These are phyloP conservation scores for Antheraea pernyi DNA, from an alignment of 1,140 invertebrate species.

Conservation along the genomic window DNA sequence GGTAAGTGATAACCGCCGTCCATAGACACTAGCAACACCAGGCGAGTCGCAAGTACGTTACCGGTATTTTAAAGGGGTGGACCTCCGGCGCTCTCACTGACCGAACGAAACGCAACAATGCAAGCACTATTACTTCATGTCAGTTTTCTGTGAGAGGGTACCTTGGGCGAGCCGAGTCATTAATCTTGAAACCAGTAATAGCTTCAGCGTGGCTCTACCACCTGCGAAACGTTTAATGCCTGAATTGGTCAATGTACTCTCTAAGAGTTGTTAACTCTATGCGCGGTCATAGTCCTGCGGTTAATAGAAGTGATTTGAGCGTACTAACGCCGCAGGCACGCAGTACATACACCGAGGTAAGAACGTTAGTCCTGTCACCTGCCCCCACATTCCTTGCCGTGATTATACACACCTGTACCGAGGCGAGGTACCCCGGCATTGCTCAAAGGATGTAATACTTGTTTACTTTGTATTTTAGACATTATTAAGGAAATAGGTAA, in stretches of 20 bases:
- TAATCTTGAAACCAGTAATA: too few species aligned
- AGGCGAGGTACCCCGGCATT: background rate
- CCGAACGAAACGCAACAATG: too few species aligned
- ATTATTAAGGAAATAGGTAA: background rate
- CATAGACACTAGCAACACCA: too few species aligned
- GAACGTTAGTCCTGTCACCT: slow-evolving; percentile 71
- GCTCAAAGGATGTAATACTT: slow-evolving; percentile 17
- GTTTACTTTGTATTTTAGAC: slow-evolving; percentile 23
- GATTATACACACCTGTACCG: slow-evolving; percentile 65
- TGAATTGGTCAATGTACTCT: background rate
- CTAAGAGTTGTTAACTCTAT: slow-evolving; percentile 42
- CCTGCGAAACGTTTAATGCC: too few species aligned
- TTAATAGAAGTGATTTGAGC: slow-evolving; percentile 75
- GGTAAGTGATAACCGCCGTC: too few species aligned
- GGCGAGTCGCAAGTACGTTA: too few species aligned
- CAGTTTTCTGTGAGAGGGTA: too few species aligned
- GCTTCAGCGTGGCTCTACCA: too few species aligned
- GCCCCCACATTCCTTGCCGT: slow-evolving; percentile 63
- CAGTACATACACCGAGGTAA: slow-evolving; percentile 17
- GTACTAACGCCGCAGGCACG: slow-evolving; percentile 49
- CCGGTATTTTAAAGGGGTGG: too few species aligned
- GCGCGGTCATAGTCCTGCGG: slow-evolving; percentile 70
- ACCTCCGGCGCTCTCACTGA: too few species aligned
- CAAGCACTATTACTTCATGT: too few species aligned
- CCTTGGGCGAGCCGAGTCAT: too few species aligned